phyloP scores from a whole-genome alignment of 2,888 invertebrate genomes.

The Drosophila pegasa region DNA sequence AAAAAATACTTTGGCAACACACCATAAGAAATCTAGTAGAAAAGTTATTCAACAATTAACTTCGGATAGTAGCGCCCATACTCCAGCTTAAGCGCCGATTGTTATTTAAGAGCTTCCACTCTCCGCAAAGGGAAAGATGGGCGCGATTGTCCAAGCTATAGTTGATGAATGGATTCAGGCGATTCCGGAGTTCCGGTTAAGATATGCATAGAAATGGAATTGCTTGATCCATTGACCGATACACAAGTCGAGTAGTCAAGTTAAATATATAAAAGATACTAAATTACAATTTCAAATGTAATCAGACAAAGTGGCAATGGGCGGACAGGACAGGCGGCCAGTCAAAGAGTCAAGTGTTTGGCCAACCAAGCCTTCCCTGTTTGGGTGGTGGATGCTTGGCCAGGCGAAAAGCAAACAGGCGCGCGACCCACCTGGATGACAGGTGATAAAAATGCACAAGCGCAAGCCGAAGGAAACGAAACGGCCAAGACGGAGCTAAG shows the following conservation, averaged over 20 bases:
- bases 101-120: background rate
- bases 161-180: slow-evolving; percentile 60
- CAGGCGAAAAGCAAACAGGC: slow-evolving; percentile 61
- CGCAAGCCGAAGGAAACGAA: background rate
- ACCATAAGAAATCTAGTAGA: too few relatives aligned
- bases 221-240: slow-evolving; percentile 76
- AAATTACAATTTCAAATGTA: slow-evolving; percentile 85
- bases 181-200: slow-evolving; percentile 26
- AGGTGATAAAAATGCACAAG: slow-evolving; percentile 76
- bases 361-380: slow-evolving; percentile 29
- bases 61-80: too few relatives aligned
- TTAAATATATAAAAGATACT: slow-evolving; percentile 57
- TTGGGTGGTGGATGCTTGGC: slow-evolving; percentile 29
- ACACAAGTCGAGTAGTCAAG: slow-evolving; percentile 44
- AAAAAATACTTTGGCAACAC: too few relatives aligned
- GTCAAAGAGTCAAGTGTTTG: slow-evolving; percentile 59
- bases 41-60: too few relatives aligned
- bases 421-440: slow-evolving; percentile 52
- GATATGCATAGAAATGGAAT: slow-evolving; percentile 59
- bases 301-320: slow-evolving; percentile 83
- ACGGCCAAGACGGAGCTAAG: slow-evolving; percentile 20
- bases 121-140: background rate
- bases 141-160: slow-evolving; percentile 14
- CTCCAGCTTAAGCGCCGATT: too few relatives aligned
- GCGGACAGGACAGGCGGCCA: slow-evolving; percentile 33